Evolutionary conservation across 2,888 invertebrate genomes (phyloP).

Genomic region (Dicycla oo): DNA sequence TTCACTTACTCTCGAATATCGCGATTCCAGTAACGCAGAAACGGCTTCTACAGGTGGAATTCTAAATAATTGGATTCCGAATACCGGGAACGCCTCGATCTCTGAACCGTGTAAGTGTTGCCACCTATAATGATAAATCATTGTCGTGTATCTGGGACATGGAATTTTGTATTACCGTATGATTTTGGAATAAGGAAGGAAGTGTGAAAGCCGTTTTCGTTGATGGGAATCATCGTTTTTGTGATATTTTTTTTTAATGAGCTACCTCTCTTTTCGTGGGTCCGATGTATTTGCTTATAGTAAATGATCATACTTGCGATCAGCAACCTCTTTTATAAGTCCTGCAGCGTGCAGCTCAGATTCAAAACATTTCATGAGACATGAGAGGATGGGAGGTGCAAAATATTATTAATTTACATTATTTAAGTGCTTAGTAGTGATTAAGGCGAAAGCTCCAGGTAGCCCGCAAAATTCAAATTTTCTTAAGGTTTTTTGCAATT

Average conservation of each 20-base stretch:
- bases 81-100: slow-evolving; percentile 72
- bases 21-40: slow-evolving; percentile 29
- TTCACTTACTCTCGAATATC: slow-evolving; percentile 52
- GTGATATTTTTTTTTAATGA: too few species aligned
- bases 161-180: slow-evolving; percentile 52
- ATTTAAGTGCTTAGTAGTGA: too few species aligned
- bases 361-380: too few species aligned
- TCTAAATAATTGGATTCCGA: slow-evolving; percentile 80
- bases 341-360: too few species aligned
- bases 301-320: not conserved
- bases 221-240: slow-evolving; percentile 24
- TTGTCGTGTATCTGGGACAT: slow-evolving; percentile 62
- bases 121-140: slow-evolving; percentile 75
- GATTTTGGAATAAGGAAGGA: slow-evolving; percentile 44
- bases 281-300: not conserved
- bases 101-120: slow-evolving; percentile 64
- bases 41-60: slow-evolving; percentile 62
- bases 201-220: slow-evolving; percentile 23
- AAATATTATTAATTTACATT: too few species aligned
- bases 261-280: not conserved
- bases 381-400: too few species aligned
- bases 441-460: too few species aligned
- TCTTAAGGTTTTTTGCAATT: too few species aligned
- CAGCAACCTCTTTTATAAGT: not conserved
- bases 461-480: too few species aligned